phyloP scores from a whole-genome alignment of 2,113 vertebrate species.

The Lepisosteus osseus region DNA sequence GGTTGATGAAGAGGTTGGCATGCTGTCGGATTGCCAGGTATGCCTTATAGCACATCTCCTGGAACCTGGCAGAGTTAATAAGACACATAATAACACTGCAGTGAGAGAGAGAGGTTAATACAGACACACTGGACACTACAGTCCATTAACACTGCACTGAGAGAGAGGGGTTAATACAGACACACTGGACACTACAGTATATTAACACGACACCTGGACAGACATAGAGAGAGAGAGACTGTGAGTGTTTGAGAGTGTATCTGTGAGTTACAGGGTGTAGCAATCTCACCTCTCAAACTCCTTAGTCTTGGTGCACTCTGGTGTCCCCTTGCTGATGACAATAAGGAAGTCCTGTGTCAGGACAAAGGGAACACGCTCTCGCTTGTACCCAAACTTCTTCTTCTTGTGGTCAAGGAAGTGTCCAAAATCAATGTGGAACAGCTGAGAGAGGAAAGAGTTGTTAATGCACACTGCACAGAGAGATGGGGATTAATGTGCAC shows the following conservation, averaged over 20 bases:
- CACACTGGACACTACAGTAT: too few species aligned
- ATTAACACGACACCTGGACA: too few species aligned
- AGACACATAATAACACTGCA: too few species aligned
- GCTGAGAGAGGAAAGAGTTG: conserved; percentile 27
- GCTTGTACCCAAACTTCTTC: conserved; percentile 74
- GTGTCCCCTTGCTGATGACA: conserved; percentile 71
- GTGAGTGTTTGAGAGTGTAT: conserved; percentile 4
- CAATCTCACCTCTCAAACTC: conserved; percentile 64
- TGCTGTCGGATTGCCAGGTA: conserved; percentile 59
- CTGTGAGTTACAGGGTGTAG: not conserved
- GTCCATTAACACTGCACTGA: too few species aligned
- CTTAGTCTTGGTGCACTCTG: conserved; percentile 71
- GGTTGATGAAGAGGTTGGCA: conserved; percentile 59
- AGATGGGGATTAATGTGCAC: too few species aligned
- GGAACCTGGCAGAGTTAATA: conserved; percentile 41
- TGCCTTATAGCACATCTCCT: conserved; percentile 63
- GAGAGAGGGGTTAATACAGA: too few species aligned
- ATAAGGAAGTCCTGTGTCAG: conserved; percentile 75
- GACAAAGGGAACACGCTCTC: conserved; percentile 69
- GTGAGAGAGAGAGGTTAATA: too few species aligned
- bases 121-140: too few species aligned
- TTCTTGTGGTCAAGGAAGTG: conserved; percentile 75
- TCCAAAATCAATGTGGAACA: conserved; percentile 73
- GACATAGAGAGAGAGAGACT: not conserved
- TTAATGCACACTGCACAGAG: not conserved